Evolutionary conservation across 2,888 invertebrate species (phyloP).

Genomic region (Onchidella celtica): DNA sequence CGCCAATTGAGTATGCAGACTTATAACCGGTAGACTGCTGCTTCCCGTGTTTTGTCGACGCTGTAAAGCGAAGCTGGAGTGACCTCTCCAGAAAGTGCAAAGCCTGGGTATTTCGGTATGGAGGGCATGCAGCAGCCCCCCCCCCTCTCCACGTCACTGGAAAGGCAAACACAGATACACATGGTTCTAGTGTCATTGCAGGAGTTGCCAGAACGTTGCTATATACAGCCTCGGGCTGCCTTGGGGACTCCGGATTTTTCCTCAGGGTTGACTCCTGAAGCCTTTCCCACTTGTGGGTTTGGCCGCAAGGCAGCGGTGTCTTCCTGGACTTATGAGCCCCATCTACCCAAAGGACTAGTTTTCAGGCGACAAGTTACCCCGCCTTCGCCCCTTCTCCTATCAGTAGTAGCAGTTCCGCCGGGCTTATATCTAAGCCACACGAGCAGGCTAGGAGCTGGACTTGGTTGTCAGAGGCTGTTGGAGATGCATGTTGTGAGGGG

Average conservation of each 20-base stretch:
- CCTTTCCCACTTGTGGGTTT: slow-evolving; percentile 15
- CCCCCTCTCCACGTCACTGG: background rate
- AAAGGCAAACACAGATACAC: slow-evolving; percentile 21
- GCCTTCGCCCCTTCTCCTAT: background rate
- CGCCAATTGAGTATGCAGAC: background rate
- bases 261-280: slow-evolving; percentile 24
- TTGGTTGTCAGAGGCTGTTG: background rate
- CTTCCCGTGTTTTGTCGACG: background rate
- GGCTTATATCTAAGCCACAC: background rate
- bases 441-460: background rate
- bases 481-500: background rate
- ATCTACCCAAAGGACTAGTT: background rate
- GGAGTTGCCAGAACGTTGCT: background rate
- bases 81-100: background rate
- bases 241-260: slow-evolving; percentile 39
- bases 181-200: background rate
- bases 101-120: background rate
- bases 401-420: background rate
- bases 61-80: background rate
- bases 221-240: slow-evolving; percentile 13
- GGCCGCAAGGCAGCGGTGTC: slow-evolving; percentile 26
- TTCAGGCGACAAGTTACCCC: background rate
- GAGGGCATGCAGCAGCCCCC: background rate
- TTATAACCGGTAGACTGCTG: slow-evolving; percentile 13
- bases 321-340: slow-evolving; percentile 5